Percentiles rank a stretch among this genome's conserved stretches.
phyloP scores from a whole-genome alignment of 2,113 vertebrate genomes.

The Elachura formosa region DNA sequence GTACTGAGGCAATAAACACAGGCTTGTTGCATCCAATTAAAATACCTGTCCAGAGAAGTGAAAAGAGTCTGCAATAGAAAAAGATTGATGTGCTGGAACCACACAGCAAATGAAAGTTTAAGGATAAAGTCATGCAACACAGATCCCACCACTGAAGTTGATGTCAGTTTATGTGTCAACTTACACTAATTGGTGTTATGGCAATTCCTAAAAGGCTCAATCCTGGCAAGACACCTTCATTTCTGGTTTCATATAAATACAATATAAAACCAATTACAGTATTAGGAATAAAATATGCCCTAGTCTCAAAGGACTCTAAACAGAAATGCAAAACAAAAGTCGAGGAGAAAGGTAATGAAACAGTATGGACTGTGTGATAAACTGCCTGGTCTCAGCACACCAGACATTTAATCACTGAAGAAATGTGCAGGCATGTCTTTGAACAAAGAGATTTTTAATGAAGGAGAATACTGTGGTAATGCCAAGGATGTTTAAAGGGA shows the following conservation, averaged over 20 bases:
- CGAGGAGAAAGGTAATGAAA: neutral
- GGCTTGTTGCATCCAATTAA: neutral
- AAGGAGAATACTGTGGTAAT: neutral
- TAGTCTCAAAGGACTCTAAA: neutral
- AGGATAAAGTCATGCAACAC: neutral
- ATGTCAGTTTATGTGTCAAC: neutral
- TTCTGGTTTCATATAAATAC: neutral
- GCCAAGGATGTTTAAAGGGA: neutral
- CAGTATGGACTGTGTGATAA: neutral
- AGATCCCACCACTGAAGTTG: neutral
- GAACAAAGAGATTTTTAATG: conserved; percentile 15
- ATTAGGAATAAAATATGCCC: neutral
- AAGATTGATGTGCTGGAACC: neutral
- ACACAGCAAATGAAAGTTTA: neutral
- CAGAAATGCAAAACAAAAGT: neutral
- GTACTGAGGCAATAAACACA: neutral
- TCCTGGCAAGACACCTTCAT: neutral
- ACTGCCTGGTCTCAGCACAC: neutral
- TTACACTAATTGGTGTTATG: neutral
- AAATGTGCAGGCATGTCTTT: neutral
- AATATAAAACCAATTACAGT: neutral
- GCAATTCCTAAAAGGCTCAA: neutral
- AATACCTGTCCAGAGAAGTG: neutral
- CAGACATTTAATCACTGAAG: neutral
- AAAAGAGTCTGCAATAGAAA: neutral